These are phyloP conservation scores for Melanostoma mellinum DNA, from an alignment of 2,888 invertebrate genomes.

Conservation along the genomic window DNA sequence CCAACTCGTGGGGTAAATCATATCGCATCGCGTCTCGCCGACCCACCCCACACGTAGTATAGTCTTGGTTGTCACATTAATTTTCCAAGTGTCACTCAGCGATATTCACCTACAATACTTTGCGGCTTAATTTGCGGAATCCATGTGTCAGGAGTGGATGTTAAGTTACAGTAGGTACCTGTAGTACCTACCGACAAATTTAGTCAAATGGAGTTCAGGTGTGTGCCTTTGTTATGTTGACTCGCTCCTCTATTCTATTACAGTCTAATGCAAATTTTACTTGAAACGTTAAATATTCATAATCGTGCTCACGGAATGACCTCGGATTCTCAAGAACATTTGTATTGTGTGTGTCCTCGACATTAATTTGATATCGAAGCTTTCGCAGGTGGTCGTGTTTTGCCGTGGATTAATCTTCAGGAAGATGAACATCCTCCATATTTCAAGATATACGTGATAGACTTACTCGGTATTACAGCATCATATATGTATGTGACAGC, in stretches of 20 bases:
- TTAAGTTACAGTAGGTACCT: not conserved
- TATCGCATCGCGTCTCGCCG: constrained; percentile 28
- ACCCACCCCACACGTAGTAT: not conserved
- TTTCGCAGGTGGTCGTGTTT: constrained; percentile 1
- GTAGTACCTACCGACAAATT: not conserved
- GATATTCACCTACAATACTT: not conserved
- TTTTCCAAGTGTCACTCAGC: constrained; percentile 37
- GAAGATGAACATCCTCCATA: constrained; percentile 11
- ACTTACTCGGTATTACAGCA: constrained; percentile 3
- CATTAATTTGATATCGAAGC: constrained; percentile 48
- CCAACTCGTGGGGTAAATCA: constrained; percentile 31
- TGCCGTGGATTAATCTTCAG: not conserved
- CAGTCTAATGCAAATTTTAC: constrained; percentile 9
- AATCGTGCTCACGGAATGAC: constrained; percentile 49
- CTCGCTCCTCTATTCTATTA: not conserved
- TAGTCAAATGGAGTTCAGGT: constrained; percentile 1
- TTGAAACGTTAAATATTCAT: constrained; percentile 43
- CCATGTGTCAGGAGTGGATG: not conserved
- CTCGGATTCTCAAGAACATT: constrained; percentile 15
- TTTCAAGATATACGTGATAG: constrained; percentile 10
- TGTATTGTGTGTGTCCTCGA: constrained; percentile 6
- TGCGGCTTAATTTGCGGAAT: constrained; percentile 4
- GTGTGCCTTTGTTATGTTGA: not conserved
- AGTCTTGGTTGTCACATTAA: constrained; percentile 50
- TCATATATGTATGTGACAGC: constrained; percentile 15